Base-by-base conservation (phyloP, 2,888 invertebrate species). In the Caenorhabditis sp. region DNA sequence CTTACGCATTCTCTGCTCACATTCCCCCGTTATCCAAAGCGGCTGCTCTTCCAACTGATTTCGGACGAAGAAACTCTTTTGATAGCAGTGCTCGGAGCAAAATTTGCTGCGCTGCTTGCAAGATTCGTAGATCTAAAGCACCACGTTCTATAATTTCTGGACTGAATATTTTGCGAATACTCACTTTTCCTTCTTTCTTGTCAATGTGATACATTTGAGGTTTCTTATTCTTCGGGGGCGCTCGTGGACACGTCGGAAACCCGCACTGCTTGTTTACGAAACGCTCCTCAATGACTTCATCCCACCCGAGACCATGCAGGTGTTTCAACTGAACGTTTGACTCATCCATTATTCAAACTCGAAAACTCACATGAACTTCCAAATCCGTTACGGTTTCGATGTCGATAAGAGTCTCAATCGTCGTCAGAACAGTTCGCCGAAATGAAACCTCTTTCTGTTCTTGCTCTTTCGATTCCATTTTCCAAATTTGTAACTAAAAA, bases 161-260 rank as follows among this genome's bases (percentile, higher is more conserved):
- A 26, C 11, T 6, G 22, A 62, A n/a, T 2, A 13, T 51, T 13
- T 24, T 40, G 4, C 35, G 13, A 32, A 32, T 5, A 18, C 47
- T 47, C 20, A 85, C 87, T 71, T 88, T 88, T 58, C 83, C 85
- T 47, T 72, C 79, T 40, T 83, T 84, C 26, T 83, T 67, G 68
- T 88, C 88, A 50, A 88, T 84, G 28, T 86, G 83, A 68, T 78
- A 88, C 67, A 72, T 79, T 53, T 85, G 87, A n/a, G 26, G 37
- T 5, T 61, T 51, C 13, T 47, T 35, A 11, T 32, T 78, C 8
- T 72, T 80, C 15, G 67, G 64, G 5, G 70, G 62, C 4, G 24
- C 3, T 5, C 60, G 67, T 4, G 67, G 32, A 24, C 85, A 85
- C 8, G 79, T 40, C 20, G 85, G 84, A 35, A 82, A 71, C 8